These are phyloP conservation scores for Maccullochella peelii DNA, from an alignment of 2,113 vertebrate genomes.

Conservation along the genomic window DNA sequence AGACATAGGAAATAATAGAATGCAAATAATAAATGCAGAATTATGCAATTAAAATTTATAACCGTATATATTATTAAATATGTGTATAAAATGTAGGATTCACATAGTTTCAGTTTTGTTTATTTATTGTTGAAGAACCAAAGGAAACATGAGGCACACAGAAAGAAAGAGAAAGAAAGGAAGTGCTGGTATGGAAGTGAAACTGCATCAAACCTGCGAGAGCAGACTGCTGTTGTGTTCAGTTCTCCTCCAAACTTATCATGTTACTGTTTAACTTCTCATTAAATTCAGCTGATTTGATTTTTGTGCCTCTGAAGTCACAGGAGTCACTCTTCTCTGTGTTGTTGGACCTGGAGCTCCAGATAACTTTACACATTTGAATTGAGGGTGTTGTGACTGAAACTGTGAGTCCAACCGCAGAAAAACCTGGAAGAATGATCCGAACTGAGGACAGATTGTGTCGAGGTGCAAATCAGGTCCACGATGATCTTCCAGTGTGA, in stretches of 20 bases:
- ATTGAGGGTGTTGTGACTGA: too few species aligned
- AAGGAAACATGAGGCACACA: too few species aligned
- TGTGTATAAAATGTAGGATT: neutral
- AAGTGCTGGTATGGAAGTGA: conserved; percentile 28
- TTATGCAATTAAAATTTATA: too few species aligned
- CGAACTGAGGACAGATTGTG: too few species aligned
- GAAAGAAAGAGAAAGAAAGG: neutral
- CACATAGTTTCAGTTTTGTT: neutral
- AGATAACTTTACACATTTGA: too few species aligned
- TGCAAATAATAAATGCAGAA: too few species aligned
- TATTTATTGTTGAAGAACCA: neutral
- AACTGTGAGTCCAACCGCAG: too few species aligned
- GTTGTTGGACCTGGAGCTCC: neutral
- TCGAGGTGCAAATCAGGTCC: too few species aligned
- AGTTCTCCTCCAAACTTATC: neutral
- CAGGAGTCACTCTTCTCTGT: neutral
- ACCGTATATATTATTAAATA: neutral
- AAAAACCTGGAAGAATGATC: too few species aligned
- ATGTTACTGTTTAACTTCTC: neutral
- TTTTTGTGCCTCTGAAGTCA: neutral
- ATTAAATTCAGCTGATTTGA: neutral
- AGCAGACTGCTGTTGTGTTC: neutral
- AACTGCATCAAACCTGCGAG: neutral
- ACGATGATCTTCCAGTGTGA: too few species aligned
- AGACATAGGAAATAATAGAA: neutral